Percentiles rank a stretch among this genome's conserved stretches.
Conservation (phyloP, 2,113 vertebrate genomes). For the Cololabis saira region DNA sequence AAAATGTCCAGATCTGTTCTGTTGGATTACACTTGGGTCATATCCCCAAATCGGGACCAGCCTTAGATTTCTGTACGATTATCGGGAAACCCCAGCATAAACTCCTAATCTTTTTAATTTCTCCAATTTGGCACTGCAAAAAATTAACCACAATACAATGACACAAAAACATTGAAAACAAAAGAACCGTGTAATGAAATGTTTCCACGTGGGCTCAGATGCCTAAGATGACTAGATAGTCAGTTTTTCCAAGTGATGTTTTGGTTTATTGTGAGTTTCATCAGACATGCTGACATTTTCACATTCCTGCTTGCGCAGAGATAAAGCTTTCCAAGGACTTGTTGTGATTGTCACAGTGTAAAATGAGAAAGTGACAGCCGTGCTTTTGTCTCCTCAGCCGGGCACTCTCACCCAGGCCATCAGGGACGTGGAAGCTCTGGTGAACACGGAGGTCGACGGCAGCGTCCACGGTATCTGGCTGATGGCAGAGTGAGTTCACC, state of each 20-base stretch:
- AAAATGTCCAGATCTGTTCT: slow-evolving; percentile 13
- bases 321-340: slow-evolving; percentile 39
- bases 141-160: slow-evolving; percentile 24
- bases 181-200: slow-evolving; percentile 8
- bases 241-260: slow-evolving; percentile 33
- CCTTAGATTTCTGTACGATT: slow-evolving; percentile 29
- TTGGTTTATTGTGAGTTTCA: slow-evolving; percentile 50
- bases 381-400: slow-evolving; percentile 72
- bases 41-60: slow-evolving; percentile 4
- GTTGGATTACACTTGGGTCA: not conserved
- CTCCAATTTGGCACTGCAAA: slow-evolving; percentile 34
- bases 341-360: slow-evolving; percentile 47
- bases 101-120: slow-evolving; percentile 40
- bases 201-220: slow-evolving; percentile 18
- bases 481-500: slow-evolving; percentile 82
- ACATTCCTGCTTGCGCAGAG: slow-evolving; percentile 47
- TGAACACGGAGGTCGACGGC: slow-evolving; percentile 76
- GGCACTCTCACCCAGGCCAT: slow-evolving; percentile 83
- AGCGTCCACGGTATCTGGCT: slow-evolving; percentile 81
- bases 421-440: slow-evolving; percentile 76
- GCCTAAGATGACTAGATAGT: slow-evolving; percentile 28
- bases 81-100: slow-evolving; percentile 31
- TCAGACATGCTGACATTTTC: slow-evolving; percentile 51
- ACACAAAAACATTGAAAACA: not conserved
- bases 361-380: slow-evolving; percentile 54